Evolutionary conservation across 2,888 invertebrate species (phyloP).

Genomic region (Syritta pipiens): DNA sequence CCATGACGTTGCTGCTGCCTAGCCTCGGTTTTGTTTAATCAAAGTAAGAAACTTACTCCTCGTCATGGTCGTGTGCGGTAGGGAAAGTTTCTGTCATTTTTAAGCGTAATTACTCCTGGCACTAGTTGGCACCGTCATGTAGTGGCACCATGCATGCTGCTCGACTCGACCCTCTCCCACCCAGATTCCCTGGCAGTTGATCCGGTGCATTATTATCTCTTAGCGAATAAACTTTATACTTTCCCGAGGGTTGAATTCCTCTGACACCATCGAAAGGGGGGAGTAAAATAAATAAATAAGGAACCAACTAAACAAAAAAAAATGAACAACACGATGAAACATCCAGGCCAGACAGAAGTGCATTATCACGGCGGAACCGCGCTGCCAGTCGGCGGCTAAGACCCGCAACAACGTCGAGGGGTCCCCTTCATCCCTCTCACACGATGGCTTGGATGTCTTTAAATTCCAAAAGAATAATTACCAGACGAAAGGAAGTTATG

Average conservation of each 20-base stretch:
- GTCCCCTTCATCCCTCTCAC: slow-evolving; percentile 21
- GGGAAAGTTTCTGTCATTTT: slow-evolving; percentile 68
- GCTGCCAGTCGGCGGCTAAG: slow-evolving; percentile 15
- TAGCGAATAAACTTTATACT: slow-evolving; percentile 60
- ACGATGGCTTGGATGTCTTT: slow-evolving; percentile 53
- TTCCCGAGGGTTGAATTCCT: slow-evolving; percentile 55
- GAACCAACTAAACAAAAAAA: background rate
- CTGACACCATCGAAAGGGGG: background rate
- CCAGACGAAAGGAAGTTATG: slow-evolving; percentile 67
- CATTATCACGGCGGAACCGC: slow-evolving; percentile 50
- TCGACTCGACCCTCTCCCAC: slow-evolving; percentile 10
- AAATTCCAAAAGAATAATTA: slow-evolving; percentile 67
- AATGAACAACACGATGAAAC: slow-evolving; percentile 4
- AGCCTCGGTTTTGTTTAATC: slow-evolving; percentile 53
- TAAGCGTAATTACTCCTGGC: slow-evolving; percentile 69
- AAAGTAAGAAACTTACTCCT: slow-evolving; percentile 51
- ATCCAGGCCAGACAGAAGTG: slow-evolving; percentile 52
- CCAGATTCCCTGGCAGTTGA: slow-evolving; percentile 40
- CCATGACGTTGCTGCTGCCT: slow-evolving; percentile 25
- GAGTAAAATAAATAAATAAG: background rate
- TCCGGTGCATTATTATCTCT: slow-evolving; percentile 68
- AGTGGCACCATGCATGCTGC: slow-evolving; percentile 56
- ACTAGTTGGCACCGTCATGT: slow-evolving; percentile 69
- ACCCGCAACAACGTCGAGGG: slow-evolving; percentile 12
- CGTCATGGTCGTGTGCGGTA: slow-evolving; percentile 50